phyloP scores from a whole-genome alignment of 2,888 invertebrate species.

The Scrobipalpa atriplicella region DNA sequence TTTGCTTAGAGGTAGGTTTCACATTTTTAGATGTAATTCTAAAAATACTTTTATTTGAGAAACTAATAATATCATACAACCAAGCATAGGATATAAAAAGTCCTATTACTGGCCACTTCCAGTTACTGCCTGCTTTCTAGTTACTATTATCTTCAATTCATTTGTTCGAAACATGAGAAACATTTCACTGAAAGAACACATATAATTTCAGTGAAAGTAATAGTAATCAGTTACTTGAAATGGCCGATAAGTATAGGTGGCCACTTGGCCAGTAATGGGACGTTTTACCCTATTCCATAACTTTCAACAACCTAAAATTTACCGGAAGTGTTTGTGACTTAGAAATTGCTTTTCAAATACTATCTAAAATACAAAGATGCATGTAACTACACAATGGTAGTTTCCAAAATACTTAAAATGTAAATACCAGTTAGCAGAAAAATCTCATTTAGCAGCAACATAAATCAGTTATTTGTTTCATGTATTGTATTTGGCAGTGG shows the following conservation, averaged over 20 bases:
- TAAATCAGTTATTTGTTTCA: background rate
- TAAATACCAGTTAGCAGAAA: background rate
- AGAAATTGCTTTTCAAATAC: constrained; percentile 21
- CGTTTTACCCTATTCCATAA: background rate
- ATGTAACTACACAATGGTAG: background rate
- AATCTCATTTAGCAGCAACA: background rate
- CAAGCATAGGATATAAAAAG: background rate
- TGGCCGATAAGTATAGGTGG: no score
- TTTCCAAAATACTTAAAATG: background rate
- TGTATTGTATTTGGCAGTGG: background rate
- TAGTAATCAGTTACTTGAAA: no score
- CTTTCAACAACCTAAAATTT: background rate
- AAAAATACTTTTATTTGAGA: constrained; percentile 7
- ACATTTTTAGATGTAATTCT: background rate
- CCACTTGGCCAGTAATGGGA: no score
- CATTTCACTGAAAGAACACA: no score
- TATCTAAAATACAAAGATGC: constrained; percentile 1
- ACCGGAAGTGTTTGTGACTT: constrained; percentile 16
- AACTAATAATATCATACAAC: constrained; percentile 20
- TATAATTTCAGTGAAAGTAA: no score
- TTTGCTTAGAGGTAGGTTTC: constrained; percentile 15
- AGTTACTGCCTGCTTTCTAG: no score
- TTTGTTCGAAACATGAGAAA: no score
- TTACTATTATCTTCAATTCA: no score
- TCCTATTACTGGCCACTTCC: no score